phyloP scores from a whole-genome alignment of 2,113 vertebrate species.

The Plectropomus leopardus region DNA sequence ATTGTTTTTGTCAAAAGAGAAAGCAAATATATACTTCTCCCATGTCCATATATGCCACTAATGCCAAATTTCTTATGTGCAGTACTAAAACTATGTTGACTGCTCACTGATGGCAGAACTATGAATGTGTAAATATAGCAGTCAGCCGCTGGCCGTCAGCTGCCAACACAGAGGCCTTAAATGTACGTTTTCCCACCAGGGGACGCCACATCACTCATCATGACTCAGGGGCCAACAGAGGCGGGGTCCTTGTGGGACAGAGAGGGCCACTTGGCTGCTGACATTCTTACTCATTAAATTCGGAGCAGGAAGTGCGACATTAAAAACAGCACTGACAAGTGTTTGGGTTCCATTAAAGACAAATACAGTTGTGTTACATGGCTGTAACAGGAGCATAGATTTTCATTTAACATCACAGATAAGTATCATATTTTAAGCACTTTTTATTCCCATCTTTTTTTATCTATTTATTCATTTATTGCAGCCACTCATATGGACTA shows the following conservation, averaged over 20 bases:
- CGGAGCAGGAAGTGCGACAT: background rate
- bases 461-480: no score
- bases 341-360: no score
- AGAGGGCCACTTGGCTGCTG: background rate
- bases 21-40: no score
- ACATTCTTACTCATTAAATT: background rate
- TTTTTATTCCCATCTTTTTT: no score
- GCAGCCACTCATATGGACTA: no score
- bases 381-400: background rate
- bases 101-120: conserved; percentile 36
- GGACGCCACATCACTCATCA: conserved; percentile 75
- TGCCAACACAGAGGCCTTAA: conserved; percentile 51
- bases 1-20: no score
- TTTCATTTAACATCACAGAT: no score
- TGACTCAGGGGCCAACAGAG: conserved; percentile 8
- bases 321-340: no score
- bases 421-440: no score
- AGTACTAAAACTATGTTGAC: conserved; percentile 50
- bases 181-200: conserved; percentile 71
- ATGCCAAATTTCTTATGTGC: conserved; percentile 46
- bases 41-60: no score
- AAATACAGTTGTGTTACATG: background rate
- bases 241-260: background rate
- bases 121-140: conserved; percentile 62
- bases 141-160: conserved; percentile 61